A percentile compares a stretch with the other conserved stretches of the same genome.
Evolutionary conservation across 2,888 invertebrate genomes (phyloP).

Genomic region (Spilarctia lutea): DNA sequence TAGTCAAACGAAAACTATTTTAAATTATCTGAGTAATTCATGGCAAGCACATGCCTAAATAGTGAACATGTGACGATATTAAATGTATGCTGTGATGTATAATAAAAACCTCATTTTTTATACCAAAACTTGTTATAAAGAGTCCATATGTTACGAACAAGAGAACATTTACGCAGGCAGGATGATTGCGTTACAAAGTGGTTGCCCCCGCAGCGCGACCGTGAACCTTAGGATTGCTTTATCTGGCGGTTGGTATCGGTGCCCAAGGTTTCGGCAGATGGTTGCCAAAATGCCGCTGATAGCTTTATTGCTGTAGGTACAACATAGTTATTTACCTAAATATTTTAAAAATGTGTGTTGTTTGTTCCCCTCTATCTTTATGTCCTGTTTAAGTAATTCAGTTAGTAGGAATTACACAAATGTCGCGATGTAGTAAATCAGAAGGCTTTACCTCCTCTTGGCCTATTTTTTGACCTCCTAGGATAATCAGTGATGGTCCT

Average conservation of each 20-base stretch:
- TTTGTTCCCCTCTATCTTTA: not conserved
- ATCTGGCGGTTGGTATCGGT: slow-evolving; percentile 71
- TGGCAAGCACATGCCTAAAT: slow-evolving; percentile 59
- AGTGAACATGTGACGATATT: slow-evolving; percentile 64
- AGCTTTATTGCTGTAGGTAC: slow-evolving; percentile 56
- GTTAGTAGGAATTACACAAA: not conserved
- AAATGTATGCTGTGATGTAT: slow-evolving; percentile 57
- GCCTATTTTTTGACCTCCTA: not conserved
- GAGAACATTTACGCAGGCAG: slow-evolving; percentile 54
- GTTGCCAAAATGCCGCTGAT: slow-evolving; percentile 72
- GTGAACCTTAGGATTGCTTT: slow-evolving; percentile 74
- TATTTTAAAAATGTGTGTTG: not conserved
- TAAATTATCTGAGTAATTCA: slow-evolving; percentile 49
- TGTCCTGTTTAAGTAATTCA: not conserved
- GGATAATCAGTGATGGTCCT: not conserved
- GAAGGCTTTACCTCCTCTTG: not conserved
- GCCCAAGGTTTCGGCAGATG: slow-evolving; percentile 79
- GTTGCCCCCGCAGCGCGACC: slow-evolving; percentile 67
- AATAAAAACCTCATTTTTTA: slow-evolving; percentile 60
- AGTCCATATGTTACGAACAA: slow-evolving; percentile 59
- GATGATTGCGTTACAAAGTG: slow-evolving; percentile 64
- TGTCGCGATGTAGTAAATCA: not conserved
- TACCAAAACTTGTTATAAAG: slow-evolving; percentile 54
- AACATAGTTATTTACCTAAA: slow-evolving; percentile 1
- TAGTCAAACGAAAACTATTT: slow-evolving; percentile 45